phyloP scores from a whole-genome alignment of 1,140 invertebrate species.

The Leptopilina clavipes region DNA sequence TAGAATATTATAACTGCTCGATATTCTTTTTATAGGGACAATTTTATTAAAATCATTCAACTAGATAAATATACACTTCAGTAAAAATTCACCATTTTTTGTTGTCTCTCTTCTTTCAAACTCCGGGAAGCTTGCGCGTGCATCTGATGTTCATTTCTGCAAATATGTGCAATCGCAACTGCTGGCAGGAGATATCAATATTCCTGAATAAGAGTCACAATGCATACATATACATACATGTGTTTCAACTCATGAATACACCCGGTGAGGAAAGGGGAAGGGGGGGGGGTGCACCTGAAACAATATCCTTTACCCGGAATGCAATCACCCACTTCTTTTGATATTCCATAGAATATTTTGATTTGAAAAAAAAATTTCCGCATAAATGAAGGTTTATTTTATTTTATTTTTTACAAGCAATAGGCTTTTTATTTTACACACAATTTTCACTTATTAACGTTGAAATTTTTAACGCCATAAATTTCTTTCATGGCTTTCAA shows the following conservation, averaged over 20 bases:
- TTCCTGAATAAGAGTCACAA: slow-evolving; percentile 12
- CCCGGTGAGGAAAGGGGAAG: not conserved
- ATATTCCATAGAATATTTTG: slow-evolving; percentile 8
- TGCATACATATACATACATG: not conserved
- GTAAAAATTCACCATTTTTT: not conserved
- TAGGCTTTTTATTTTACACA: not conserved
- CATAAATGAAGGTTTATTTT: not conserved
- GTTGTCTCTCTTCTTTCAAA: not conserved
- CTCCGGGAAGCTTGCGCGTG: not conserved
- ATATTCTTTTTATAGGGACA: not conserved
- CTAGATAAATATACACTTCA: not conserved
- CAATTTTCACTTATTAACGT: too few species aligned
- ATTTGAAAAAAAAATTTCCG: slow-evolving; percentile 2
- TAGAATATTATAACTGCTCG: not conserved
- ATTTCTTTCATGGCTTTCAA: too few species aligned
- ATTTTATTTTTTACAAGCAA: not conserved
- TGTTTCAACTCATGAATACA: slow-evolving; percentile 12
- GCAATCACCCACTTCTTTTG: slow-evolving; percentile 13
- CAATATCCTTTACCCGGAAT: slow-evolving; percentile 2
- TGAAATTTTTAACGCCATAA: too few species aligned
- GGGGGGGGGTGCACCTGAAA: not conserved
- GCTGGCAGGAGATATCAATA: slow-evolving; percentile 11
- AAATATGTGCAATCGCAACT: slow-evolving; percentile 16
- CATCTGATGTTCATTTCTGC: slow-evolving; percentile 11
- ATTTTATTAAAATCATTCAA: not conserved